Conservation (phyloP, 1,140 invertebrate genomes). For the roundworm (Caenorhabditis elegans) region WBcel235 BX284606.5:16355001-16355500, state of each 20-base stretch:
- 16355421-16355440: not conserved
- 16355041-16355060: slow-evolving; percentile 37
- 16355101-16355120: no score
- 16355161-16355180: no score
- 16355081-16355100: no score
- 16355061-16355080: not conserved
- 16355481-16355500: no score
- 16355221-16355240: no score
- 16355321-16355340: slow-evolving; percentile 22
- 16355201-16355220: no score
- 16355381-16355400: no score
- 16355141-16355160: not conserved
- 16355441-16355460: no score
- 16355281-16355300: slow-evolving; percentile 33
- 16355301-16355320: slow-evolving; percentile 37
- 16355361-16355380: slow-evolving; percentile 31
- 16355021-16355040: slow-evolving; percentile 37
- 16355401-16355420: not conserved
- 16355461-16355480: no score
- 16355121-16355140: no score
- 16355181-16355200: no score
- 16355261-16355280: not conserved
- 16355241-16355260: not conserved
- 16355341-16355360: slow-evolving; percentile 26
- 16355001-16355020: slow-evolving; percentile 38